Percentiles rank a stretch among this genome's conserved stretches.
phyloP scores from a whole-genome alignment of 2,797 vertebrate species.

The Myoxocephalus aenaeus region DNA sequence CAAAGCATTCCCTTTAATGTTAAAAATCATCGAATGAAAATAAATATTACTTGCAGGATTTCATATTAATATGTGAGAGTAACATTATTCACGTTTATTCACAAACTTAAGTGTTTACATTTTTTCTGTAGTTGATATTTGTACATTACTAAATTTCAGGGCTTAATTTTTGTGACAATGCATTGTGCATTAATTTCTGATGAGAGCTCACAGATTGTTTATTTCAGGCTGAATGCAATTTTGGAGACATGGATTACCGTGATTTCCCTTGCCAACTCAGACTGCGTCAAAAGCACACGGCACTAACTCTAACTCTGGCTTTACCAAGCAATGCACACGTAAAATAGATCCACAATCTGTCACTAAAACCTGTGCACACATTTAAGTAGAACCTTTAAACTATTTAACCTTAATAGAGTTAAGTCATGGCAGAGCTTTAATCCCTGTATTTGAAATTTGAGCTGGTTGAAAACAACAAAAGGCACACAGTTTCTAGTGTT shows the following conservation, averaged over 20 bases:
- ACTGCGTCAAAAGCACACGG: constrained; percentile 35
- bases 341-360: constrained; percentile 10
- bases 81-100: not conserved
- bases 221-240: constrained; percentile 6
- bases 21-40: not conserved
- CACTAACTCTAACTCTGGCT: constrained; percentile 15
- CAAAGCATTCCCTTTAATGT: not conserved
- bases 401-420: not conserved
- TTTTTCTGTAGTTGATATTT: not conserved
- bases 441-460: not conserved
- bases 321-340: not conserved
- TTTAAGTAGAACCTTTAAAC: not conserved
- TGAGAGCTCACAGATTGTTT: constrained; percentile 3
- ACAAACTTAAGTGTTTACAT: not conserved
- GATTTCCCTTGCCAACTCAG: constrained; percentile 36
- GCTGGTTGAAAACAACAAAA: not conserved
- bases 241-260: constrained; percentile 33
- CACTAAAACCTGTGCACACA: not conserved
- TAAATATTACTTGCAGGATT: not conserved
- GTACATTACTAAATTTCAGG: not conserved
- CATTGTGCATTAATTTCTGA: constrained; percentile 6
- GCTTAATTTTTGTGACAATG: not conserved
- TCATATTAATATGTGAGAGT: not conserved
- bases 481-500: not conserved
- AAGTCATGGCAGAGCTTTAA: not conserved